A percentile compares a stretch with the other conserved stretches of the same genome.
These are phyloP conservation scores for Acronicta leporina DNA, from an alignment of 2,888 invertebrate genomes.

Conservation along the genomic window DNA sequence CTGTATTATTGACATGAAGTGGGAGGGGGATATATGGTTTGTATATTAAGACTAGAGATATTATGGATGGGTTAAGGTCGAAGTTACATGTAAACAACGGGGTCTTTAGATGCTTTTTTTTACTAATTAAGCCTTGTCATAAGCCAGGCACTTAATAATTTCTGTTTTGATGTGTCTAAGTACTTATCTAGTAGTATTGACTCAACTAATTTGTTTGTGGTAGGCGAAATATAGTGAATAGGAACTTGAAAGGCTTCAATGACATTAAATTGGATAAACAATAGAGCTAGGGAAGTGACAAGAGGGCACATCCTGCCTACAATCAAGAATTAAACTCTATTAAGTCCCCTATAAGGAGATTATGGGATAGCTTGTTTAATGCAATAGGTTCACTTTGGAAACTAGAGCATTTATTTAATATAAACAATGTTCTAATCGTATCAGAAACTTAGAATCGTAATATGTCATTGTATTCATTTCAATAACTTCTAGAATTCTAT, in stretches of 20 bases:
- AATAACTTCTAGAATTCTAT: constrained; percentile 56
- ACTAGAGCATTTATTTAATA: constrained; percentile 9
- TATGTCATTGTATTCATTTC: constrained; percentile 53
- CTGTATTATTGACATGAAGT: constrained; percentile 33
- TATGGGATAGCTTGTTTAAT: too few species aligned
- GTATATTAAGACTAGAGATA: constrained; percentile 18
- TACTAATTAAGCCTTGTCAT: neutral
- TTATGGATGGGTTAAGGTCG: constrained; percentile 3
- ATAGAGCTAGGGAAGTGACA: constrained; percentile 31
- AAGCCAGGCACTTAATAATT: too few species aligned
- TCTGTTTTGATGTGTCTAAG: too few species aligned
- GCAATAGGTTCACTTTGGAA: too few species aligned
- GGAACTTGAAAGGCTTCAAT: constrained; percentile 45
- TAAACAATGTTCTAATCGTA: constrained; percentile 23
- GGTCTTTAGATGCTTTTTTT: constrained; percentile 6
- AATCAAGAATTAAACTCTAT: neutral
- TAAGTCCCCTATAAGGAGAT: too few species aligned
- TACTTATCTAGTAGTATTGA: constrained; percentile 1
- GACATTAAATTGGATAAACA: constrained; percentile 39
- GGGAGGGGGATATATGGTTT: constrained; percentile 4
- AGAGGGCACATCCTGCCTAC: constrained; percentile 29
- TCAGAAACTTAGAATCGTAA: constrained; percentile 29
- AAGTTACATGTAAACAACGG: constrained; percentile 17
- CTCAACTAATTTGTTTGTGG: constrained; percentile 18
- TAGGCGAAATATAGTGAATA: constrained; percentile 24